Evolutionary conservation across 2,797 vertebrate species (phyloP).

Genomic region (Sebastes minor): DNA sequence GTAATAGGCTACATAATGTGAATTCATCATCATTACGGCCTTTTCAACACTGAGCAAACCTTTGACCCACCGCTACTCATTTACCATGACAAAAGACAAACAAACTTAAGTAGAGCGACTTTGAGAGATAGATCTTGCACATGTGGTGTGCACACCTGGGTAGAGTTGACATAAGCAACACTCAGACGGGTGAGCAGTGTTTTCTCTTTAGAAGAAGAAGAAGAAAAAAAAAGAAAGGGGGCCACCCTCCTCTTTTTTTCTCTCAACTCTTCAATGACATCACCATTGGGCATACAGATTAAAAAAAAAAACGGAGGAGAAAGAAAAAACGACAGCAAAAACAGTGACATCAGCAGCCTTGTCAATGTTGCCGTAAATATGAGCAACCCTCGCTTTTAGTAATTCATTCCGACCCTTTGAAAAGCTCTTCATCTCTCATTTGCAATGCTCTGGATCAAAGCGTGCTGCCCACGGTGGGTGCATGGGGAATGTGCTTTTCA

Average conservation of each 20-base stretch:
- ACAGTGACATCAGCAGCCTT: constrained; percentile 72
- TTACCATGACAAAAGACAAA: constrained; percentile 77
- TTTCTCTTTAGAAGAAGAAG: constrained; percentile 52
- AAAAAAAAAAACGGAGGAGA: constrained; percentile 53
- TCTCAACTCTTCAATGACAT: constrained; percentile 60
- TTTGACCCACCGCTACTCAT: constrained; percentile 71
- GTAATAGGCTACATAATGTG: constrained; percentile 48
- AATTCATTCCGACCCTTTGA: constrained; percentile 72
- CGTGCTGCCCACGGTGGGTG: constrained; percentile 22
- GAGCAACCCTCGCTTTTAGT: constrained; percentile 66
- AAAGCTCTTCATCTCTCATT: constrained; percentile 65
- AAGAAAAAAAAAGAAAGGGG: constrained; percentile 33
- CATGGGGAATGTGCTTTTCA: constrained; percentile 51
- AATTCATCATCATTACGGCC: constrained; percentile 72
- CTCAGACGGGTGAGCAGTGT: constrained; percentile 56
- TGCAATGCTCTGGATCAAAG: constrained; percentile 67
- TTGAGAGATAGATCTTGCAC: constrained; percentile 70
- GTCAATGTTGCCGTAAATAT: constrained; percentile 71
- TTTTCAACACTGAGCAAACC: constrained; percentile 68
- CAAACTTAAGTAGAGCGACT: constrained; percentile 70
- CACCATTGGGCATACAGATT: constrained; percentile 63
- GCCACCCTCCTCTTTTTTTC: constrained; percentile 26
- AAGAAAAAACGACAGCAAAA: constrained; percentile 66
- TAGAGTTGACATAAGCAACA: constrained; percentile 71
- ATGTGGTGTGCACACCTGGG: constrained; percentile 74